These are phyloP conservation scores for Pantelozetes paolii DNA, from an alignment of 2,888 invertebrate species.

Conservation along the genomic window DNA sequence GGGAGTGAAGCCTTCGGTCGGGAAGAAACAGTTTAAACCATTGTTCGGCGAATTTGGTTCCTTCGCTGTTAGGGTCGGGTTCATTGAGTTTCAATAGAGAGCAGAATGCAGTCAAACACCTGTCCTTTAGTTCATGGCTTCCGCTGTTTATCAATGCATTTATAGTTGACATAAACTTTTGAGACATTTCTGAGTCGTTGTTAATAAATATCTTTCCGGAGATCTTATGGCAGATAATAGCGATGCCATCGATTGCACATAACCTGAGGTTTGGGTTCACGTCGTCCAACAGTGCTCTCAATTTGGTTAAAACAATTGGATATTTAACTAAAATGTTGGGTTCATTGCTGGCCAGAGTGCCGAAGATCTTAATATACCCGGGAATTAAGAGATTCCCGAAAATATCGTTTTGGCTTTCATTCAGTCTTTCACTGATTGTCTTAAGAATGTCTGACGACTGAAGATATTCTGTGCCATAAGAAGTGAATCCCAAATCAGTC, in stretches of 20 bases:
- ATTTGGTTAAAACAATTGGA: constrained; percentile 35
- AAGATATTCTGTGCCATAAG: constrained; percentile 70
- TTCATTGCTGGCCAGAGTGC: constrained; percentile 36
- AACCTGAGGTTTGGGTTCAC: constrained; percentile 12
- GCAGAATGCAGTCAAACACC: constrained; percentile 62
- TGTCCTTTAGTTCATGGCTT: constrained; percentile 64
- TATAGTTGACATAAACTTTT: constrained; percentile 61
- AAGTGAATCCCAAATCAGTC: constrained; percentile 64
- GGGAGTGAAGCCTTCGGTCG: constrained; percentile 51
- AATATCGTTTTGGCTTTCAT: not conserved
- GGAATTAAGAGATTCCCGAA: constrained; percentile 41
- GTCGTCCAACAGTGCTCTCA: constrained; percentile 26
- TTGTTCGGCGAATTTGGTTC: constrained; percentile 57
- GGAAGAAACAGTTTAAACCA: constrained; percentile 51
- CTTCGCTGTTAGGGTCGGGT: constrained; percentile 53
- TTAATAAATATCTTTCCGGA: constrained; percentile 49
- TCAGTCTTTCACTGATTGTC: constrained; percentile 57
- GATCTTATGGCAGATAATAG: constrained; percentile 16
- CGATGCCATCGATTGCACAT: constrained; percentile 39
- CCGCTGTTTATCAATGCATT: constrained; percentile 61
- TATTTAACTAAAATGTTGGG: constrained; percentile 35
- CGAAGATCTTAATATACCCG: constrained; percentile 38
- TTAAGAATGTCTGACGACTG: constrained; percentile 64
- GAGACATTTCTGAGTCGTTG: constrained; percentile 53
- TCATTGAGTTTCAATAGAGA: constrained; percentile 46